A percentile compares a stretch with the other conserved stretches of the same genome.
Conservation (phyloP, 2,797 vertebrate genomes). For the Chaenodraco wilsoni region DNA sequence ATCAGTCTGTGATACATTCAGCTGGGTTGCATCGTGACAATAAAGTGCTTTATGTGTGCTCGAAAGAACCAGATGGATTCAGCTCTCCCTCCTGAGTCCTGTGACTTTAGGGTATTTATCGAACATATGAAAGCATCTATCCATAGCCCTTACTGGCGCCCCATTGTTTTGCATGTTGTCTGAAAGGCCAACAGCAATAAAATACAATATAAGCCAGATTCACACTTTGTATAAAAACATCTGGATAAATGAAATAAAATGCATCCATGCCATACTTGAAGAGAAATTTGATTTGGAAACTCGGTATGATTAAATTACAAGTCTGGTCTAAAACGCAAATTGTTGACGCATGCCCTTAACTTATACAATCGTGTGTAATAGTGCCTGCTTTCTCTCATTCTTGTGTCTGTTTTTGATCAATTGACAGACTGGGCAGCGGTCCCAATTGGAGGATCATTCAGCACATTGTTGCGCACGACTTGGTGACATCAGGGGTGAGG, state of each 20-base stretch:
- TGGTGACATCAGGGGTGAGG: constrained; percentile 80
- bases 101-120: constrained; percentile 28
- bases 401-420: constrained; percentile 31
- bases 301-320: not conserved
- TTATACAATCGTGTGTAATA: constrained; percentile 1
- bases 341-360: constrained; percentile 21
- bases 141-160: constrained; percentile 22
- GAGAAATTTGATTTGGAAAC: not conserved
- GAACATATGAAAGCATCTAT: constrained; percentile 31
- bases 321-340: not conserved
- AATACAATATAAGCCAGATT: not conserved
- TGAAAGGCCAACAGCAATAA: not conserved
- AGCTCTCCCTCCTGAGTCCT: constrained; percentile 32
- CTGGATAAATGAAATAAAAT: no score
- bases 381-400: constrained; percentile 9
- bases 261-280: not conserved
- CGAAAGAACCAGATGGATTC: constrained; percentile 43
- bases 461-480: constrained; percentile 69
- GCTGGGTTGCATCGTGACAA: constrained; percentile 51
- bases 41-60: constrained; percentile 42
- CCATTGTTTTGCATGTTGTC: not conserved
- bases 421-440: constrained; percentile 52
- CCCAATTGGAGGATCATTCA: constrained; percentile 51
- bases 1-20: constrained; percentile 25
- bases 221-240: not conserved